phyloP scores from a whole-genome alignment of 2,888 invertebrate species.

The Leistus spinibarbis region DNA sequence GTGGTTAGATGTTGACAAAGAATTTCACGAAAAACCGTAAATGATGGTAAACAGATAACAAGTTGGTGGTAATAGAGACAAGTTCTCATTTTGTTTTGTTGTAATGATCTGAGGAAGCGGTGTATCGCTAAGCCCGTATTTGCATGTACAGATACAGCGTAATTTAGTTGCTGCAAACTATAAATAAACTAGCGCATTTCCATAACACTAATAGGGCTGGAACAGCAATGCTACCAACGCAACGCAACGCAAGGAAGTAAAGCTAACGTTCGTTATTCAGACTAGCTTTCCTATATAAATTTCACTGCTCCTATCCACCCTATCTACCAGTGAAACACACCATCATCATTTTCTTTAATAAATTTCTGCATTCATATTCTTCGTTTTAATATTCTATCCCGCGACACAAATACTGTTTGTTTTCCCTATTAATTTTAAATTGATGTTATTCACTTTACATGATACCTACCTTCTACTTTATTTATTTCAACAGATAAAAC shows the following conservation, averaged over 20 bases:
- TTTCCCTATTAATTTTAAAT: background rate
- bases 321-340: background rate
- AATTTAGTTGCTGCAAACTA: constrained; percentile 39
- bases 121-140: constrained; percentile 35
- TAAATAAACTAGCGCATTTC: constrained; percentile 39
- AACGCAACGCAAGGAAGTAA: constrained; percentile 30
- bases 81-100: constrained; percentile 20
- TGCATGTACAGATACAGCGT: constrained; percentile 39
- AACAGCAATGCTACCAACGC: constrained; percentile 25
- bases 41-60: background rate
- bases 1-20: background rate
- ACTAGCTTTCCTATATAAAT: background rate
- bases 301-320: background rate
- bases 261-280: constrained; percentile 27
- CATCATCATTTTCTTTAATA: background rate
- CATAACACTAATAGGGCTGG: constrained; percentile 40
- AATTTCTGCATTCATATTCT: background rate
- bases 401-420: background rate
- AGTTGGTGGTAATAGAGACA: background rate
- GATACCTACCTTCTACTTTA: too few species aligned
- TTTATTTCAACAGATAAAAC: too few species aligned
- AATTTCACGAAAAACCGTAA: background rate
- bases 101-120: constrained; percentile 38
- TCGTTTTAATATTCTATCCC: background rate
- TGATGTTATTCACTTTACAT: too few species aligned